A percentile compares a stretch with the other conserved stretches of the same genome.
phyloP scores from a whole-genome alignment of 2,797 vertebrate species.

The Neostethus bicornis region DNA sequence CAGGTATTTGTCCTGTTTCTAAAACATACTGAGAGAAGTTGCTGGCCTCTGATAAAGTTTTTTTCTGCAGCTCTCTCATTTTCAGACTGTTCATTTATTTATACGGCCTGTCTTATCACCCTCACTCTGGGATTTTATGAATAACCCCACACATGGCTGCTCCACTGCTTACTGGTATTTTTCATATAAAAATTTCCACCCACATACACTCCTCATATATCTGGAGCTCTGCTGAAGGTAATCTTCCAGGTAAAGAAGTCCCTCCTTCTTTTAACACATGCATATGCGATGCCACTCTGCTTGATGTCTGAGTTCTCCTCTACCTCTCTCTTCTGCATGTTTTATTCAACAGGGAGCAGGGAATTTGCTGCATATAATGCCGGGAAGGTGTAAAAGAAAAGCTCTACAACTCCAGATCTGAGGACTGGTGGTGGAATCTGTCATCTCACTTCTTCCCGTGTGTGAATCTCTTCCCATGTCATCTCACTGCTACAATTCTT shows the following conservation, averaged over 20 bases:
- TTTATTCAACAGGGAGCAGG: conserved; percentile 52
- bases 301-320: conserved; percentile 21
- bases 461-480: conserved; percentile 32
- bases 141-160: conserved; percentile 36
- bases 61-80: conserved; percentile 37
- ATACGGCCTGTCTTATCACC: conserved; percentile 43
- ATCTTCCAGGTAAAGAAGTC: conserved; percentile 1
- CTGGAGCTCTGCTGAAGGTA: not conserved
- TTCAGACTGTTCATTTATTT: conserved; percentile 42
- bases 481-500: conserved; percentile 31
- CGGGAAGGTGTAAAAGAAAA: conserved; percentile 39
- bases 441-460: conserved; percentile 44
- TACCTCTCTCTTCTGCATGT: conserved; percentile 17
- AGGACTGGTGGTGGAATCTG: conserved; percentile 44
- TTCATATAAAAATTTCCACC: conserved; percentile 16
- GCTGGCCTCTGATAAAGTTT: conserved; percentile 21
- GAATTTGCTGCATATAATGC: conserved; percentile 35
- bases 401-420: conserved; percentile 37
- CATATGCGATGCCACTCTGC: conserved; percentile 24
- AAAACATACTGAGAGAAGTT: conserved; percentile 21
- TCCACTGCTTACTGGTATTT: conserved; percentile 38
- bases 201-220: not conserved
- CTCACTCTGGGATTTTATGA: conserved; percentile 42
- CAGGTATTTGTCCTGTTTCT: conserved; percentile 2
- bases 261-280: conserved; percentile 5